Evolutionary conservation across 2,797 vertebrate species (phyloP).

Genomic region (Rhinoraja longicauda): DNA sequence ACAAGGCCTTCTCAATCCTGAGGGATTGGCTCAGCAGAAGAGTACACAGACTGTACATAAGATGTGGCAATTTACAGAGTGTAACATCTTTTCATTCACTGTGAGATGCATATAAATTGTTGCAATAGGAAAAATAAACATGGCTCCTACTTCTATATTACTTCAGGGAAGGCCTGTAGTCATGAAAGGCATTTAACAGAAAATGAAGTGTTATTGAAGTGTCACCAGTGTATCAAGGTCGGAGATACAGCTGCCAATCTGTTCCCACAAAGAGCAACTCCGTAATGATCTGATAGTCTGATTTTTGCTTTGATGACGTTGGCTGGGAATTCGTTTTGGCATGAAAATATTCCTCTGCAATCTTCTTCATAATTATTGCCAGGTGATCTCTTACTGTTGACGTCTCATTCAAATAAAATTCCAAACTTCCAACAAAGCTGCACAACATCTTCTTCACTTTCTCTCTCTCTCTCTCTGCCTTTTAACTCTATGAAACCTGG

Average conservation of each 20-base stretch:
- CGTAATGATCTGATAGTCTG: not conserved
- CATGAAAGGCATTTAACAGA: not conserved
- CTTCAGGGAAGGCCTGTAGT: no score
- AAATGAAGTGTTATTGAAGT: not conserved
- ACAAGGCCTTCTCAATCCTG: no score
- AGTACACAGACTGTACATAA: not conserved
- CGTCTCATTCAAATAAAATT: not conserved
- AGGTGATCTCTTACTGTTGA: not conserved
- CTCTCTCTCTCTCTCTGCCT: not conserved
- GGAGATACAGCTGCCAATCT: not conserved
- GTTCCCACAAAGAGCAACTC: not conserved
- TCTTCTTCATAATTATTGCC: not conserved
- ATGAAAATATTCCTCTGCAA: not conserved
- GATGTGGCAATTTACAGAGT: not conserved
- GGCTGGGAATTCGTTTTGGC: not conserved
- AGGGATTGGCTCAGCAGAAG: no score
- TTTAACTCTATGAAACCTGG: not conserved
- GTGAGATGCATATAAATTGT: no score
- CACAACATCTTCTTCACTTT: not conserved
- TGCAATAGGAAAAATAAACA: not conserved
- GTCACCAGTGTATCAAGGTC: not conserved
- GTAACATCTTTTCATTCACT: not conserved
- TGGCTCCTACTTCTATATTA: not conserved
- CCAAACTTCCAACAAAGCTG: not conserved
- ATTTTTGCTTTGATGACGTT: not conserved